Evolutionary conservation across 2,888 invertebrate species (phyloP), one percentile per base, ranked within the genome.

Genomic region (Parnassius mnemosyne): DNA sequence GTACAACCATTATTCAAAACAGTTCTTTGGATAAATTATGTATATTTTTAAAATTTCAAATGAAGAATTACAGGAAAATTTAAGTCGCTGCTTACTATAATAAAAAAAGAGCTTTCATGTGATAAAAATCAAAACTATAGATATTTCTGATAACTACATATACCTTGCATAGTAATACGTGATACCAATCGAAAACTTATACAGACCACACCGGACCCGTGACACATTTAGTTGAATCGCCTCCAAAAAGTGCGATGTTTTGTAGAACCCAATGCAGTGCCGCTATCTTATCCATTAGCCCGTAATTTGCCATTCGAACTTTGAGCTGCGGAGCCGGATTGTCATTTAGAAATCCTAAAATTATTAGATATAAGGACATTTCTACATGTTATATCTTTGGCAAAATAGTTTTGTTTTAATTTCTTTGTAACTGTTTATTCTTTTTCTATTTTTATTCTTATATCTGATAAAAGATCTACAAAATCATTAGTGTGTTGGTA

Each of bases 151-250:
- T 3, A 25, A 25, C 25, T 25, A 25, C 2, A 25, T 12, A 13
- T 47, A 95, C 96, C 95, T 76, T 95, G 94, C 92, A 96, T 95
- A 72, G 98, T 97, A 60, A 98, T 97, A 0, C 99, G 98, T 41
- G 99, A 98, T 74, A 98, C 96, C 95, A 99, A 97, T 66, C 99
- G 94, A 81, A 99, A 97, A 89, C 99, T 98, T 75, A 99, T 98
- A 81, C 98, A 97, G 0, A 99, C 98, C 0, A 99, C 99, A 0
- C 99, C 99, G 3, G 97, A 96, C 1, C 99, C 99, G 82, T 99
- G 99, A 0, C 99, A 99, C 81, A 98, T 95, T 97, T 96, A 56
- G 94, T 94, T 34, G 97, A 96, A 91, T 99, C 98, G 2, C 99
- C 99, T 61, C 98, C 98, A 84, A 99, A 99, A 66, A 96, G 94